A percentile compares a stretch with the other conserved stretches of the same genome.
phyloP scores from a whole-genome alignment of 2,888 invertebrate genomes.

The Trissolcus japonicus region DNA sequence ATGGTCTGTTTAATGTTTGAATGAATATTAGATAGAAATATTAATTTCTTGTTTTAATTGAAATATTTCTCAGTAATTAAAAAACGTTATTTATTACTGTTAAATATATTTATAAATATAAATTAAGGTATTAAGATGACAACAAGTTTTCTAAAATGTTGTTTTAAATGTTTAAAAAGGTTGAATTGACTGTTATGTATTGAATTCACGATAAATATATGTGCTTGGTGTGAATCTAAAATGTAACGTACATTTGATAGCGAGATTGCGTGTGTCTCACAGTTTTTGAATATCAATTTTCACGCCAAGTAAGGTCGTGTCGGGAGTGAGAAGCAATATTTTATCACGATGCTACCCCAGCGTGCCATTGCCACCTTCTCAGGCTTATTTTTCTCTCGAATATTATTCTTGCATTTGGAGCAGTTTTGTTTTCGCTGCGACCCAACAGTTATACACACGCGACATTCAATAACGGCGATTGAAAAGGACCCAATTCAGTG shows the following conservation, averaged over 20 bases:
- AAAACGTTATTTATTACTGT: neutral
- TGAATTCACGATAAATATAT: conserved; percentile 46
- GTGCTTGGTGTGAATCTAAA: conserved; percentile 24
- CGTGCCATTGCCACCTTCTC: conserved; percentile 62
- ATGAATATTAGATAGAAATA: neutral
- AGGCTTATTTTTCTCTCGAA: conserved; percentile 56
- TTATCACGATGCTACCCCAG: conserved; percentile 66
- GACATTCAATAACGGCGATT: conserved; percentile 63
- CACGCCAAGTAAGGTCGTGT: conserved; percentile 40
- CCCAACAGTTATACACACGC: conserved; percentile 38
- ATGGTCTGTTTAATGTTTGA: neutral
- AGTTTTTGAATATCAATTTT: conserved; percentile 55
- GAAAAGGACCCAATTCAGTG: conserved; percentile 60
- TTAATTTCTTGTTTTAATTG: neutral
- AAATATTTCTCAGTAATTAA: neutral
- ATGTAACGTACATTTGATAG: conserved; percentile 46
- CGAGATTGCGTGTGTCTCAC: conserved; percentile 48
- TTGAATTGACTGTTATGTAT: conserved; percentile 38
- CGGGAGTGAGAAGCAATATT: conserved; percentile 60
- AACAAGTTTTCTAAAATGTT: too few species aligned
- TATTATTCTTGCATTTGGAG: conserved; percentile 52
- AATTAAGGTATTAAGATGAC: too few species aligned
- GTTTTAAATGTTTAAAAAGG: neutral
- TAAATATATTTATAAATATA: too few species aligned
- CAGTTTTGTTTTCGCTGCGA: conserved; percentile 21